phyloP scores from a whole-genome alignment of 2,113 vertebrate species.

The Bos indicus region DNA sequence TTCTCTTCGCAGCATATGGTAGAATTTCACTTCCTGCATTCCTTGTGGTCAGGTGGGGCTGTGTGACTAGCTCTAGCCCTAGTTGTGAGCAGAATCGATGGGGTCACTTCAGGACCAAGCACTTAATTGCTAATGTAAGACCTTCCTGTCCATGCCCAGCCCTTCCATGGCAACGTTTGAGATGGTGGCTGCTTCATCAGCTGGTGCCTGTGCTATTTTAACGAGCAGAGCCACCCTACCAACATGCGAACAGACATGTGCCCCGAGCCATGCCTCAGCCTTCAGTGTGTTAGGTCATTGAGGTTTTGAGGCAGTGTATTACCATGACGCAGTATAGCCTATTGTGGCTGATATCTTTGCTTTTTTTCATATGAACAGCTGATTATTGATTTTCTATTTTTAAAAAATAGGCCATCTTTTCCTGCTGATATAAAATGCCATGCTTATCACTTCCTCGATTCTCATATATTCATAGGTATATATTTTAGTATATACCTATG shows the following conservation, averaged over 20 bases:
- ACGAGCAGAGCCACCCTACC: neutral
- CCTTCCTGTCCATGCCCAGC: neutral
- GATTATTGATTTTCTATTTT: neutral
- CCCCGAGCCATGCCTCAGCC: neutral
- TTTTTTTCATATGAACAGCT: neutral
- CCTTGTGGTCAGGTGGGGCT: neutral
- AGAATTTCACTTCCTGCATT: neutral
- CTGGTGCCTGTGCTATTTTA: neutral
- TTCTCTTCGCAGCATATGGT: accelerated
- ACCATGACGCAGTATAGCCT: neutral
- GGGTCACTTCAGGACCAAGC: neutral
- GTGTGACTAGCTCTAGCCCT: neutral
- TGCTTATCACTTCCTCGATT: neutral
- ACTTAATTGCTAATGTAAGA: neutral
- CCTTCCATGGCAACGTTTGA: neutral
- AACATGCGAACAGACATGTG: too few relatives aligned
- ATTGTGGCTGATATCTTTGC: neutral
- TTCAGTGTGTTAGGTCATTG: neutral
- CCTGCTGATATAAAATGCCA: neutral
- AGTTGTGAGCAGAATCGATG: neutral
- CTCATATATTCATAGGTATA: neutral
- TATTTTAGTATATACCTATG: neutral
- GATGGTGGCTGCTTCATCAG: accelerated
- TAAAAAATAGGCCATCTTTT: neutral
- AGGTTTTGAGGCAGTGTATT: neutral